phyloP scores from a whole-genome alignment of 2,888 invertebrate genomes.

The Trilocha varians region DNA sequence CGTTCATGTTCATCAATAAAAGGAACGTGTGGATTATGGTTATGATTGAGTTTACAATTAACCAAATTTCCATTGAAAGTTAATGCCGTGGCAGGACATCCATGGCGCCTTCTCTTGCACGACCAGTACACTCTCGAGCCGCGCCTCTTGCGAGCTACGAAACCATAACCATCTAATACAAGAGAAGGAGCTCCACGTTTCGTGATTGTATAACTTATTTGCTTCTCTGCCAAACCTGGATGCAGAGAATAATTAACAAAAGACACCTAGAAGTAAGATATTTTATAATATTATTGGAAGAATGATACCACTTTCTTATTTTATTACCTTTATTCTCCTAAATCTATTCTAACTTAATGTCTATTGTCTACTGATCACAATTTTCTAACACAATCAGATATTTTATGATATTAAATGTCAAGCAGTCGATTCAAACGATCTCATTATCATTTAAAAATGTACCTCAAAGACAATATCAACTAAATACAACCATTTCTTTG shows the following conservation, averaged over 20 bases:
- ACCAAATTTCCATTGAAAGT: constrained; percentile 46
- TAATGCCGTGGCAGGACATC: constrained; percentile 52
- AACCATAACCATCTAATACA: constrained; percentile 48
- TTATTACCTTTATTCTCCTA: neutral
- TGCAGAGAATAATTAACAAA: neutral
- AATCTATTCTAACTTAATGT: neutral
- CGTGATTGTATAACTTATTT: constrained; percentile 55
- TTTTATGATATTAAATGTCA: neutral
- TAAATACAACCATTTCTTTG: too few relatives aligned
- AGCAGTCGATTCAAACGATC: too few relatives aligned
- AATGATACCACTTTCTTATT: neutral
- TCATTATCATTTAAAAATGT: too few relatives aligned
- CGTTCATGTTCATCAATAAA: constrained; percentile 33
- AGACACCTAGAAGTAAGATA: constrained; percentile 1
- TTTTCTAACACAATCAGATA: neutral
- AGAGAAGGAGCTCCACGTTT: constrained; percentile 59
- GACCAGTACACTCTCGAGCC: constrained; percentile 61
- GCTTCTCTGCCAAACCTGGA: constrained; percentile 26
- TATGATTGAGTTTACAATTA: constrained; percentile 33
- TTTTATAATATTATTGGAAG: neutral
- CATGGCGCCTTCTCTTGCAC: constrained; percentile 44
- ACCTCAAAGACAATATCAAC: too few relatives aligned
- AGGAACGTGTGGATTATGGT: constrained; percentile 38
- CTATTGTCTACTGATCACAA: neutral
- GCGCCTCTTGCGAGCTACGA: constrained; percentile 56